Conservation (phyloP, 2,113 vertebrate genomes). For the Oceanites oceanicus region DNA sequence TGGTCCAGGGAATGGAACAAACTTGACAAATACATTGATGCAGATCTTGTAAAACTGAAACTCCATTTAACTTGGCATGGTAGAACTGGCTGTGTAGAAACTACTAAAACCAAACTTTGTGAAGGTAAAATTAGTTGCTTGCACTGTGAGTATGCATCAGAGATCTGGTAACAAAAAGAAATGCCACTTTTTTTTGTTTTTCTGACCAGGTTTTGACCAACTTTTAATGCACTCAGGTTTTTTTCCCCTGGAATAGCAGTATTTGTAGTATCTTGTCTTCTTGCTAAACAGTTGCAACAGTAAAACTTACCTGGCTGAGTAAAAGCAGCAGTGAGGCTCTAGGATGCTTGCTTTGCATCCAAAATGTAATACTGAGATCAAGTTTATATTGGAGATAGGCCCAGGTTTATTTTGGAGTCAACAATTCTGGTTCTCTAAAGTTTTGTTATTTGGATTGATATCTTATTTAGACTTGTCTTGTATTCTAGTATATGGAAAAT, state of each 20-base stretch:
- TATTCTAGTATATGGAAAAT: not conserved
- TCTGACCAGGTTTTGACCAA: not conserved
- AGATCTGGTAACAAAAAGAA: not conserved
- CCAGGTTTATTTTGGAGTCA: not conserved
- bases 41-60: not conserved
- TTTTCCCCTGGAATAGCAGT: not conserved
- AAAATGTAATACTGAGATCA: not conserved
- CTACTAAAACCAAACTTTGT: not conserved
- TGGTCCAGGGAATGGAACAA: not conserved
- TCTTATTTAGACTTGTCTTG: not conserved
- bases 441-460: not conserved
- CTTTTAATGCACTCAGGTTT: not conserved
- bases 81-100: not conserved
- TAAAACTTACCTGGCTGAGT: not conserved
- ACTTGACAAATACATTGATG: not conserved
- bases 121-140: not conserved
- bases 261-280: not conserved
- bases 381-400: not conserved
- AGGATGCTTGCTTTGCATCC: not conserved
- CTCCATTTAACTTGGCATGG: not conserved
- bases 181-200: not conserved
- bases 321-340: not conserved
- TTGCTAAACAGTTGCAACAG: not conserved
- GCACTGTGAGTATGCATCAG: not conserved
- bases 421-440: not conserved